Evolutionary conservation across 1,140 invertebrate species (phyloP).

Genomic region (Vollenhovia emeryi): DNA sequence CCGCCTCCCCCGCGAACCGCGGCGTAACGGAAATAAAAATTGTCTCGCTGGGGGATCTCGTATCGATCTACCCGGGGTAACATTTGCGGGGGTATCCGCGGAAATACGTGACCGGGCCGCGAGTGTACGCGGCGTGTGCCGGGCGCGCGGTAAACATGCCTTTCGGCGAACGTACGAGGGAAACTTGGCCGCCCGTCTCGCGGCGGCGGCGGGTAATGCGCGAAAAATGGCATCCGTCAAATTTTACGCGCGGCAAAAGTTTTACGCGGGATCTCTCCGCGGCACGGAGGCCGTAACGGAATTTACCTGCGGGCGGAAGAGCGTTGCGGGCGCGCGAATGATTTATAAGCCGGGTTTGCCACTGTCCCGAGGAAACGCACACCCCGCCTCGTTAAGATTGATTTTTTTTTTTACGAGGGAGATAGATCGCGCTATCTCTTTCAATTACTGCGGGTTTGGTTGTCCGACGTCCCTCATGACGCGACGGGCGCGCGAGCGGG

Average conservation of each 20-base stretch:
- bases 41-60: background rate
- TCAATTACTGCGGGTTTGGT: constrained; percentile 52
- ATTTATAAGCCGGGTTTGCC: constrained; percentile 42
- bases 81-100: background rate
- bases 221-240: constrained; percentile 54
- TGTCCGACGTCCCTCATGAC: constrained; percentile 22
- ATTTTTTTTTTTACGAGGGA: constrained; percentile 56
- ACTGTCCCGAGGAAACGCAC: constrained; percentile 46
- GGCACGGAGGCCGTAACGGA: constrained; percentile 34
- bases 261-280: constrained; percentile 36
- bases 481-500: constrained; percentile 19
- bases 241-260: constrained; percentile 50
- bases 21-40: constrained; percentile 15
- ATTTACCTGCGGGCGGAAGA: constrained; percentile 38
- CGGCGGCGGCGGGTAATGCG: constrained; percentile 16
- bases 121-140: background rate
- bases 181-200: background rate
- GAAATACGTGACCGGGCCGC: background rate
- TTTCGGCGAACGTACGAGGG: constrained; percentile 12
- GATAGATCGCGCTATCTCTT: constrained; percentile 57
- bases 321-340: constrained; percentile 45
- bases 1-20: background rate
- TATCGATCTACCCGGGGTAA: constrained; percentile 1
- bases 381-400: constrained; percentile 49
- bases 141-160: constrained; percentile 31